Evolutionary conservation across 37 sponge, comb jelly and placozoan species (phyloP), one percentile per base, ranked within the genome.

Genomic region (Chondrosia reniformis): DNA sequence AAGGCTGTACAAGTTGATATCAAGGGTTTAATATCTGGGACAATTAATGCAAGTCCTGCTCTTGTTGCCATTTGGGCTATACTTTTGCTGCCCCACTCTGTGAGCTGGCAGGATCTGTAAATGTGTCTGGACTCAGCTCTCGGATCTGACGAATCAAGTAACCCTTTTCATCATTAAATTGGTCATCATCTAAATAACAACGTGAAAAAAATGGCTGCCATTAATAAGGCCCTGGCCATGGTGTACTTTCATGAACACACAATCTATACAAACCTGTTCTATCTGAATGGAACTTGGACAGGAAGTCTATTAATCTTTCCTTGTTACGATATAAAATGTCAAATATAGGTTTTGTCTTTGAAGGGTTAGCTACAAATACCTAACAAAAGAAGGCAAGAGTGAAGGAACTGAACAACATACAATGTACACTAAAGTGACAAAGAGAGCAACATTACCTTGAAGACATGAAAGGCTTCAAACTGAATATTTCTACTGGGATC

Each of bases 331-430:
- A 46, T 33, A 99, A 83, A 46, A 99, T 99, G 69, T 99, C 99
- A 25, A 89, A 77, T 8, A 93, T 88, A 0, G 92, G 88, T 54
- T 91, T 96, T 15, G 92, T 85, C 81, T 99, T 99, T 87, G 80
- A 95, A 2, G 99, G 99, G 65, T 99, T 99, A 10, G 99, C 99
- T 41, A 99, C 99, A 83, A 99, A 99, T 45, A 99, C 96, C 97
- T 96, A 65, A 9, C 5, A 66, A 36, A 58, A 28, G 17, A 21
- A 27, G 33, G 25, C 41, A 64, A 21, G 7, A 37, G 31, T 30
- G 55, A 41, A 19, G 33, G 67, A 45, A 37, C 22, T 28, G 49
- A 13, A 22, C 39, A 12, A 46, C 22, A 25, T 46, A 34, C 41
- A 36, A 33, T 67, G 56, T 67, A 33, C 22, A 9, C 37, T 4